These are phyloP conservation scores for Oceanites oceanicus DNA, from an alignment of 2,113 vertebrate genomes.

Conservation along the genomic window DNA sequence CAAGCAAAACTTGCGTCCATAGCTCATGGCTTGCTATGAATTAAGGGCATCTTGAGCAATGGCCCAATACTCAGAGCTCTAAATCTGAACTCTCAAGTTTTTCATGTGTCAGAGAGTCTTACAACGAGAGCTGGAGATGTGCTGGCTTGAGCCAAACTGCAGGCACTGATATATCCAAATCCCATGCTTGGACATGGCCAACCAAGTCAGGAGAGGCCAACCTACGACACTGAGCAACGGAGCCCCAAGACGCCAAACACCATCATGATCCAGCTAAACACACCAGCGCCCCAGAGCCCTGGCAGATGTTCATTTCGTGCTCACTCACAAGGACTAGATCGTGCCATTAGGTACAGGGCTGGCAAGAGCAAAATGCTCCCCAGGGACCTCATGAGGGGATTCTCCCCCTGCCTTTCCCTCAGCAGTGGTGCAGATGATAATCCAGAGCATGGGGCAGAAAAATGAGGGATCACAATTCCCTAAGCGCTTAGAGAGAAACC, in stretches of 20 bases:
- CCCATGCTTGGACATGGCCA: background rate
- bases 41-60: background rate
- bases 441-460: background rate
- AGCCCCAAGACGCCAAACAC: background rate
- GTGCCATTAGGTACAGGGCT: background rate
- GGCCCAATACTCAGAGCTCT: background rate
- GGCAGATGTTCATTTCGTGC: background rate
- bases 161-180: background rate
- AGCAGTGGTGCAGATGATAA: background rate
- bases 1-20: background rate
- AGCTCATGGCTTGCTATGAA: background rate
- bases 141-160: background rate
- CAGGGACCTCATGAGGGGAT: background rate
- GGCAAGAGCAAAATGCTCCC: background rate
- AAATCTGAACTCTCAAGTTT: background rate
- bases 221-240: fast-evolving
- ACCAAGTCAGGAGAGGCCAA: background rate
- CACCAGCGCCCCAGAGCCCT: background rate
- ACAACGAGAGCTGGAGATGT: background rate
- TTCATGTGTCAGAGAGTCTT: background rate
- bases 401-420: background rate
- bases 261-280: background rate
- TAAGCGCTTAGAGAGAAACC: background rate
- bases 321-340: background rate
- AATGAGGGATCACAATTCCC: background rate